Percentiles rank a stretch among this genome's conserved stretches.
Conservation (phyloP, 2,888 invertebrate species). For the Gortyna flavago region DNA sequence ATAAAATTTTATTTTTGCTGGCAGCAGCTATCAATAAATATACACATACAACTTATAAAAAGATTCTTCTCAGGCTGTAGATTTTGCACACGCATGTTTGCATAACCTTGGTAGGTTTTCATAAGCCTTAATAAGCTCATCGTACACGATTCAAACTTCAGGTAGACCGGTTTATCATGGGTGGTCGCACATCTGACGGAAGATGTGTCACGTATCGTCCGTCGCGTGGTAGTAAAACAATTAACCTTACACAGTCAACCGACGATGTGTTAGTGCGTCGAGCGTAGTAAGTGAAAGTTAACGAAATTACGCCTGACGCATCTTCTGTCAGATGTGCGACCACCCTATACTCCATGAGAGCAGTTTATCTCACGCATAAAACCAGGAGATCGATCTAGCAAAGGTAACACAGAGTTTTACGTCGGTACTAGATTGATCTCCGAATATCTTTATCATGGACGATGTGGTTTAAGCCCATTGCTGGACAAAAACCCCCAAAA, state of each 20-base stretch:
- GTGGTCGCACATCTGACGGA: neutral
- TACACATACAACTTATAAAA: too few species aligned
- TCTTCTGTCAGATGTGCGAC: neutral
- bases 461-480: neutral
- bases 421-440: neutral
- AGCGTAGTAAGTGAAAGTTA: neutral
- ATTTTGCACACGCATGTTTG: neutral
- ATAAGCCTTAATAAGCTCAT: neutral
- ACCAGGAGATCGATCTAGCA: neutral
- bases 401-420: too few species aligned
- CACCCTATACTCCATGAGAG: neutral
- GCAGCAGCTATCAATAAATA: too few species aligned
- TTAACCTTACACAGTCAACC: neutral
- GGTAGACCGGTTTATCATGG: neutral
- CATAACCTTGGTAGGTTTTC: neutral
- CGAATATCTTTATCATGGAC: neutral
- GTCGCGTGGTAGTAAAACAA: neutral
- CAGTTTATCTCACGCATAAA: neutral
- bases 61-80: neutral
- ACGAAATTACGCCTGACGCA: neutral
- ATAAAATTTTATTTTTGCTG: neutral
- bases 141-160: neutral
- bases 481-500: neutral
- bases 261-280: neutral
- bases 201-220: neutral